Evolutionary conservation across 37 sponge, comb jelly and placozoan genomes (phyloP), one percentile per base, ranked within the genome.

Genomic region (Geodia barretti): DNA sequence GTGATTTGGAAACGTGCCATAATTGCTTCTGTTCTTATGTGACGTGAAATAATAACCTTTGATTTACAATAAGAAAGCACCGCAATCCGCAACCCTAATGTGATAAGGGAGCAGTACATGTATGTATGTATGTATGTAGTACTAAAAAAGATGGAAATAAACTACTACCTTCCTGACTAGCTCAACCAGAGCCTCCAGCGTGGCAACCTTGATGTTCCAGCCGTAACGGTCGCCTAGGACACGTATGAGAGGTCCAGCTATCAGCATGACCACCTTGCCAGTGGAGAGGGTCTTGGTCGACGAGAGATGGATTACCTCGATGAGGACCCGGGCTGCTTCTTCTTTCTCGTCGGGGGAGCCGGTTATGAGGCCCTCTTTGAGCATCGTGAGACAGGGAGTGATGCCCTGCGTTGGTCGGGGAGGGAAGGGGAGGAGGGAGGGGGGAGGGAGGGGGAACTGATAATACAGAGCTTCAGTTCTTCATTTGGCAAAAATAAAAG

Each of bases 201-300:
- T 89, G n/a, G 99, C 93, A 60, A 92, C 86, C 66, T 86, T 90
- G 62, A 96, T 88, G 66, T 76, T 90, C 80, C 90, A 84, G 17
- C 83, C 83, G 63, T 78, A 96, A 29, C 95, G 68, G 60, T 98
- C 97, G 4, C 99, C 93, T 11, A 96, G 74, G 17, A 98, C 87
- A 23, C 99, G 77, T n/a, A 98, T 98, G 14, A 98, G 87, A 20
- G 99, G 97, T 1, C 99, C 99, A 28, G 95, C 92, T 58, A 97
- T 90, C 47, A 86, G 74, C 65, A 97, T 88, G 28, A 97, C 98
- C 33, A 77, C 74, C 62, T 75, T 77, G 7, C 84, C 85, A 29
- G 61, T 71, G 41, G 79, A 83, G 62, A 89, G 84, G 14, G 84
- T 89, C 39, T 71, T 78, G 29, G 74, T 62, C 0, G 93, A 84